phyloP scores from a whole-genome alignment of 2,888 invertebrate genomes.

The Eilema depressum region DNA sequence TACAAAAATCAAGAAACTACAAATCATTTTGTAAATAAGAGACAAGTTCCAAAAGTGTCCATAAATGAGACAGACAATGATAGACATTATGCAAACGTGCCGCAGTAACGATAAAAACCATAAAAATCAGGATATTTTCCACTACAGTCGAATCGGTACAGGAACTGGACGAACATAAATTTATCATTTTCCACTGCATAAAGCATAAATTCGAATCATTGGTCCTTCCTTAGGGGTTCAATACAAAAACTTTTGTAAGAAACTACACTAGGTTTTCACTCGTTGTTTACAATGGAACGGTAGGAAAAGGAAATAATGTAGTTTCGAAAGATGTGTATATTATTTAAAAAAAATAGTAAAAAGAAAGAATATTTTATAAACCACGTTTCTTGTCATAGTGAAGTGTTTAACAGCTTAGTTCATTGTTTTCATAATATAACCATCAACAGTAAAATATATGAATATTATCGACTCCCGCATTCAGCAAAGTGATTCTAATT shows the following conservation, averaged over 20 bases:
- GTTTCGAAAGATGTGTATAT: constrained; percentile 6
- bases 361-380: constrained; percentile 4
- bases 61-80: constrained; percentile 48
- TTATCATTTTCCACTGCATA: constrained; percentile 87
- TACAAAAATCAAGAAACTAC: background rate
- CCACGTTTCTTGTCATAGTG: background rate
- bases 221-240: constrained; percentile 74
- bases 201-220: constrained; percentile 86
- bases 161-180: constrained; percentile 85
- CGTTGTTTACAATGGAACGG: constrained; percentile 22
- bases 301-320: constrained; percentile 18
- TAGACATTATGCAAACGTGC: constrained; percentile 80
- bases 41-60: constrained; percentile 24
- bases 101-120: constrained; percentile 80
- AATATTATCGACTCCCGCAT: too few species aligned
- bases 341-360: constrained; percentile 14
- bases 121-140: constrained; percentile 77
- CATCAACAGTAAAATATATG: too few species aligned
- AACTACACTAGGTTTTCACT: constrained; percentile 38
- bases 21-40: constrained; percentile 13
- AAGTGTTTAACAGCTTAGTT: background rate
- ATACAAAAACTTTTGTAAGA: constrained; percentile 54
- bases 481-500: too few species aligned
- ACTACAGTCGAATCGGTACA: constrained; percentile 68
- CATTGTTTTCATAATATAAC: too few species aligned